Base-by-base conservation (phyloP, 2,113 vertebrate species). In the Oreotrochilus melanogaster region DNA sequence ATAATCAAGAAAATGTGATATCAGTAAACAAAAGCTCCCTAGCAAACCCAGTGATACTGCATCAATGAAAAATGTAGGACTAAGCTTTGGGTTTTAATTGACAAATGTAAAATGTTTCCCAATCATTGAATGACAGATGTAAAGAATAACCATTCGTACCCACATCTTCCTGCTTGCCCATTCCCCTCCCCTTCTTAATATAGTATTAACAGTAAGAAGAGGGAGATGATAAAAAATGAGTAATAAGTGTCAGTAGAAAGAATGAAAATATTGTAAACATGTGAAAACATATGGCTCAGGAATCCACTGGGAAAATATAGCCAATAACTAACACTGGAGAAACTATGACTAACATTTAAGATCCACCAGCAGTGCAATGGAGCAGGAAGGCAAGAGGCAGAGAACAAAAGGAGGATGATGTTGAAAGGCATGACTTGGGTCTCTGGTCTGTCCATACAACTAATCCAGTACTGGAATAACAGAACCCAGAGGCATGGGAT, bases 191-290 rank as follows among this genome's bases (percentile, higher is more conserved):
- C 18, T 91, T 72, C 83, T 84, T 82, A 76, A 86, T 60, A 69
- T 13, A 87, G 24, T 24, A 91, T 12, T 25, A 33, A 78, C 60
- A 60, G 39, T 57, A 89, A 69, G 81, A 86, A 86, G n/a, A 82
- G 25, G 27, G 57, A 71, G 33, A 89, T 58, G 48, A 76, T 48
- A 92, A 94, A 94, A 89, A 89, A 66, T 72, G 65, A 94, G 45
- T 56, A 43, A 93, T 88, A 61, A 25, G 24, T 89, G n/a, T 62
- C 61, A 54, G 45, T 47, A 96, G 78, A 75, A 93, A 71, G 86
- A 83, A 78, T 28, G 81, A 88, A 93, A 82, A 83, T 57, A 51
- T 33, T 83, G 72, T 74, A 83, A 86, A 84, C 54, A 35, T 18
- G 11, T 28, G 48, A 23, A 95, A 91, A 85, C 30, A 43, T 84